These are phyloP conservation scores for Hippasteria phrygiana DNA, from an alignment of 53 echinoderm and acorn worm genomes.

Conservation along the genomic window DNA sequence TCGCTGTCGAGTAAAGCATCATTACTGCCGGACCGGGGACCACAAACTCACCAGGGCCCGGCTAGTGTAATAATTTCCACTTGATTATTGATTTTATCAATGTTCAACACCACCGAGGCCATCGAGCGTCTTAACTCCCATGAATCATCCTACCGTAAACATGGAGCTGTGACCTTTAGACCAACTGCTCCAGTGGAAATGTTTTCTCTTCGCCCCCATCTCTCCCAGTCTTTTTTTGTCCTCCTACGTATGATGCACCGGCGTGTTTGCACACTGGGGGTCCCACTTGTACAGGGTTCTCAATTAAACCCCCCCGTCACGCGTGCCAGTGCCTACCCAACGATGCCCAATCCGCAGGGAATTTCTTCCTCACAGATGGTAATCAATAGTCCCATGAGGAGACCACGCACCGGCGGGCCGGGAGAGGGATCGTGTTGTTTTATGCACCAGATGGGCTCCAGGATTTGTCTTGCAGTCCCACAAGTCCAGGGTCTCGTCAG, in stretches of 20 bases:
- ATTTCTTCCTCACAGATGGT: constrained; percentile 37
- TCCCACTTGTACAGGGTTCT: not conserved
- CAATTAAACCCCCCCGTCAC: constrained; percentile 59
- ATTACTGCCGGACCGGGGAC: not conserved
- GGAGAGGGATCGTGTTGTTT: not conserved
- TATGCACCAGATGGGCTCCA: constrained; percentile 30
- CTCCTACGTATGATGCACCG: not conserved
- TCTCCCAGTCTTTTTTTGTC: not conserved
- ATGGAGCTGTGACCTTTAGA: constrained; percentile 47
- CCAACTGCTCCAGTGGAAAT: not conserved
- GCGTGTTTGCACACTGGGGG: constrained; percentile 17
- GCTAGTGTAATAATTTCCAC: constrained; percentile 12
- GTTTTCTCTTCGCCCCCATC: not conserved
- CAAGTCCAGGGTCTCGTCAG: not conserved
- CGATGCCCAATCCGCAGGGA: constrained; percentile 51
- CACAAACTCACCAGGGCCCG: not conserved
- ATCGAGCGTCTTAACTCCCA: not conserved
- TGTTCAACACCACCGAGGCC: not conserved
- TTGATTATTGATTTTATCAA: constrained; percentile 32
- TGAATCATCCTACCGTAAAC: constrained; percentile 35
- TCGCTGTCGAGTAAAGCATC: not conserved
- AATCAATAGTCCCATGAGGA: constrained; percentile 45
- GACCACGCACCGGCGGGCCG: not conserved
- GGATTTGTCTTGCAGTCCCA: not conserved
- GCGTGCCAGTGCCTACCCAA: constrained; percentile 52